Conservation (phyloP, 1,140 invertebrate genomes). For the Heterodera schachtii region DNA sequence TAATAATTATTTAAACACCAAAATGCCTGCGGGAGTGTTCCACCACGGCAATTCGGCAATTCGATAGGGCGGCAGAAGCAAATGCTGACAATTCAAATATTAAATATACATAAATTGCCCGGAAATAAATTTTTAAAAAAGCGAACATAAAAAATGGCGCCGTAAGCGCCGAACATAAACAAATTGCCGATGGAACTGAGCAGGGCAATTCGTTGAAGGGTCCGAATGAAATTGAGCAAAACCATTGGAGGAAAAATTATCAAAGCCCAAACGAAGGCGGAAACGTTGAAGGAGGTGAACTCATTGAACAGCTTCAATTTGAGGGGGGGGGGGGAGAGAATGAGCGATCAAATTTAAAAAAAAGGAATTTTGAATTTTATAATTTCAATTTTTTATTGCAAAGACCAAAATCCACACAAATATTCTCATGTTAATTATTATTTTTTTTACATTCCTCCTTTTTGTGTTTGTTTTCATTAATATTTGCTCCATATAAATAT, state of each 20-base stretch:
- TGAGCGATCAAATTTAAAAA: too few species aligned
- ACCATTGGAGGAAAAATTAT: constrained; percentile 46
- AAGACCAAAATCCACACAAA: too few species aligned
- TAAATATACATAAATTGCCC: not conserved
- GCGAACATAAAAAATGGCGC: constrained; percentile 48
- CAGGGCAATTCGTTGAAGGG: constrained; percentile 40
- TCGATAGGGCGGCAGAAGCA: constrained; percentile 45
- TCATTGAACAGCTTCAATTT: constrained; percentile 47
- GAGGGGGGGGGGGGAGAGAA: not conserved
- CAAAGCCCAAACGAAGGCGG: constrained; percentile 38
- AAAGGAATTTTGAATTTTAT: too few species aligned
- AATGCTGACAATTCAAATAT: constrained; percentile 2
- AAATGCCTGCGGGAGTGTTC: constrained; percentile 53
- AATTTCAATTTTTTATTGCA: too few species aligned
- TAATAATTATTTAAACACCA: constrained; percentile 15
- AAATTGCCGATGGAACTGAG: constrained; percentile 51
- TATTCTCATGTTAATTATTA: too few species aligned
- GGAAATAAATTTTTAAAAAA: not conserved
- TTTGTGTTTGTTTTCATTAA: too few species aligned
- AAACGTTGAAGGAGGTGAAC: constrained; percentile 38
- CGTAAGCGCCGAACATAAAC: constrained; percentile 52
- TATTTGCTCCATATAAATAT: too few species aligned
- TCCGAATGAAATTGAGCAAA: constrained; percentile 41
- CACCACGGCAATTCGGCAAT: constrained; percentile 45
- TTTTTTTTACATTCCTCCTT: too few species aligned